These are phyloP conservation scores for Torymus texanus DNA, from an alignment of 2,888 invertebrate genomes.

Conservation along the genomic window DNA sequence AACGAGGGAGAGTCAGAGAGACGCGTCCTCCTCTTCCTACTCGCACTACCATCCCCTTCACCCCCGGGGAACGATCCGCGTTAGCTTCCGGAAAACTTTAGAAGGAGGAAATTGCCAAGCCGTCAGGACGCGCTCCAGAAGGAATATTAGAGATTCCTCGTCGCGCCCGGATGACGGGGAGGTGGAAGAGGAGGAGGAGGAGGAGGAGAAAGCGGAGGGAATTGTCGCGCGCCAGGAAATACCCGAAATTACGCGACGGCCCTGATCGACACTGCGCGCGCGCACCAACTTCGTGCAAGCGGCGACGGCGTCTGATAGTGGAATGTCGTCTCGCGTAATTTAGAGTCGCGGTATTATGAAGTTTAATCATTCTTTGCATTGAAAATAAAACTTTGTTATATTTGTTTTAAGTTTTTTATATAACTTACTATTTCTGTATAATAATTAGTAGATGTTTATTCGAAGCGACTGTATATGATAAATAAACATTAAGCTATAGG, in stretches of 20 bases:
- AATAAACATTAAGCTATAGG: no score
- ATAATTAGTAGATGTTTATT: no score
- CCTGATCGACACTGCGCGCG: constrained; percentile 21
- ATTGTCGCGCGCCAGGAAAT: constrained; percentile 40
- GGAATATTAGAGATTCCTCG: constrained; percentile 64
- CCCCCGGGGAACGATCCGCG: constrained; percentile 61
- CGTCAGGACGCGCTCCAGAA: constrained; percentile 58
- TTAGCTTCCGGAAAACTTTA: constrained; percentile 61
- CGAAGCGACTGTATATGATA: no score
- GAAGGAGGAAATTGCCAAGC: constrained; percentile 64
- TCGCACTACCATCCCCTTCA: no score
- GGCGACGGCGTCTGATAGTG: no score
- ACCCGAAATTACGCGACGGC: constrained; percentile 17
- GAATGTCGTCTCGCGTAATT: no score
- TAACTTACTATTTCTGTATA: no score
- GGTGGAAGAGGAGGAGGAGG: neutral
- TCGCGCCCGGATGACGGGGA: neutral
- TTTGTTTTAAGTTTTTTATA: no score
- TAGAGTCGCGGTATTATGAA: no score
- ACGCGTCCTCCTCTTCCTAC: constrained; percentile 42
- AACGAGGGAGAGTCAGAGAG: constrained; percentile 23
- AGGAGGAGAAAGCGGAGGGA: neutral
- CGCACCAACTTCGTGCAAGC: no score
- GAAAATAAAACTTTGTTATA: no score
- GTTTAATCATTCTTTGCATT: no score